Evolutionary conservation across 1,140 invertebrate species (phyloP).

Genomic region (Ladona fulva): DNA sequence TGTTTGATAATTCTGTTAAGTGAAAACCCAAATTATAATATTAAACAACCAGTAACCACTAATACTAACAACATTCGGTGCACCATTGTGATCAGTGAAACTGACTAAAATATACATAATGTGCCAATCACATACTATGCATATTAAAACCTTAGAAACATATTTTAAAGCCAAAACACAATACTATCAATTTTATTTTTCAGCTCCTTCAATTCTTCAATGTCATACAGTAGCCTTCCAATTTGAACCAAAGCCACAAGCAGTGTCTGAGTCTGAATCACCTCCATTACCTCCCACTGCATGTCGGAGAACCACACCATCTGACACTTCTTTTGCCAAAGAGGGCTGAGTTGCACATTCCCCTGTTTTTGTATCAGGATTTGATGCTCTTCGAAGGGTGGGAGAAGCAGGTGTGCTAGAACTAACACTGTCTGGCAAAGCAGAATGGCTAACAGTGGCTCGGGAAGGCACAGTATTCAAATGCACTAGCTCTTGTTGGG

Average conservation of each 20-base stretch:
- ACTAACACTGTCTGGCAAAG: neutral
- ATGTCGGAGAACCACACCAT: conserved; percentile 27
- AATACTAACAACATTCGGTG: too few species aligned
- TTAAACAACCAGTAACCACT: too few species aligned
- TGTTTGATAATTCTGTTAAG: too few species aligned
- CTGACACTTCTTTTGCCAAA: conserved; percentile 68
- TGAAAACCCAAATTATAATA: too few species aligned
- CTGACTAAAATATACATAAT: too few species aligned
- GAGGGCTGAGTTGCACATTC: conserved; percentile 57
- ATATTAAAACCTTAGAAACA: too few species aligned
- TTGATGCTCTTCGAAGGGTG: conserved; percentile 3
- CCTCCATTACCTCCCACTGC: conserved; percentile 29
- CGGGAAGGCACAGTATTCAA: conserved; percentile 27
- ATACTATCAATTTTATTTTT: too few species aligned
- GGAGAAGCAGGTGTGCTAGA: neutral
- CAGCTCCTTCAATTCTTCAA: too few species aligned
- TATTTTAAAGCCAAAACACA: too few species aligned
- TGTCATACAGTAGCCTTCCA: conserved; percentile 40
- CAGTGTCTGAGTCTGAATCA: conserved; percentile 70
- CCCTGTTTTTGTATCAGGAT: conserved; percentile 21
- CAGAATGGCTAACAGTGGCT: neutral
- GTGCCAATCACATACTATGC: too few species aligned
- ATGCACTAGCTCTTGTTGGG: conserved; percentile 35
- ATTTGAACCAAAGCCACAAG: conserved; percentile 66
- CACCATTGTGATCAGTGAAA: too few species aligned